These are phyloP conservation scores for Meda fulgida DNA, from an alignment of 2,797 vertebrate species.

Conservation along the genomic window DNA sequence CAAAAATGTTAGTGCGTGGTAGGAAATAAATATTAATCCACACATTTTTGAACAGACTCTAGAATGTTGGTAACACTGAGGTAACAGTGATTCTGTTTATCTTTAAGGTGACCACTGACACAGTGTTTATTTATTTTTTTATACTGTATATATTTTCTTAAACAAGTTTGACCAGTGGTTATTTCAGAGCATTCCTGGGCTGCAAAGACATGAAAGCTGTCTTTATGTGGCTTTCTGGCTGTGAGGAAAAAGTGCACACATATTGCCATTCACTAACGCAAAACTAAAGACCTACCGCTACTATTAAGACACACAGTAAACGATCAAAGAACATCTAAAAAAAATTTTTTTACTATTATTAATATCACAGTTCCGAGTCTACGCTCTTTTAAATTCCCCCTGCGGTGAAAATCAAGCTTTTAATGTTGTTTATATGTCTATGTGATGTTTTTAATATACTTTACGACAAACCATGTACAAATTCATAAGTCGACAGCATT, in stretches of 20 bases:
- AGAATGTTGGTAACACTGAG: neutral
- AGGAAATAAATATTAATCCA: neutral
- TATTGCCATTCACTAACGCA: conserved; percentile 11
- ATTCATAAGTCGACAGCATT: too few relatives aligned
- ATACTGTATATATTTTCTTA: neutral
- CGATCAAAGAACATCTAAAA: neutral
- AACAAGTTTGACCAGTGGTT: conserved; percentile 31
- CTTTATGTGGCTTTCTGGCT: conserved; percentile 50
- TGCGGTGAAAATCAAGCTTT: too few relatives aligned
- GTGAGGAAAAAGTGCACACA: conserved; percentile 8
- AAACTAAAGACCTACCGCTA: neutral
- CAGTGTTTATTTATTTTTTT: conserved; percentile 51
- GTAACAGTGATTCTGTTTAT: neutral
- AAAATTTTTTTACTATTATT: neutral
- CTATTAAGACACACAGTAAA: neutral
- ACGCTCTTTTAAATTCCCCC: too few relatives aligned
- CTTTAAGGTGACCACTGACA: conserved; percentile 29
- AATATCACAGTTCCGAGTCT: neutral
- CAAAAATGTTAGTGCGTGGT: conserved; percentile 8
- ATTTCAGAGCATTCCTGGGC: conserved; percentile 54
- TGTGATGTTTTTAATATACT: too few relatives aligned
- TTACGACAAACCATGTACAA: too few relatives aligned
- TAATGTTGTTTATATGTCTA: too few relatives aligned
- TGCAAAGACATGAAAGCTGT: conserved; percentile 39
- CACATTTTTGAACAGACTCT: neutral